Conservation (phyloP, 2,888 invertebrate species). For the Habroteleia sp. region DNA sequence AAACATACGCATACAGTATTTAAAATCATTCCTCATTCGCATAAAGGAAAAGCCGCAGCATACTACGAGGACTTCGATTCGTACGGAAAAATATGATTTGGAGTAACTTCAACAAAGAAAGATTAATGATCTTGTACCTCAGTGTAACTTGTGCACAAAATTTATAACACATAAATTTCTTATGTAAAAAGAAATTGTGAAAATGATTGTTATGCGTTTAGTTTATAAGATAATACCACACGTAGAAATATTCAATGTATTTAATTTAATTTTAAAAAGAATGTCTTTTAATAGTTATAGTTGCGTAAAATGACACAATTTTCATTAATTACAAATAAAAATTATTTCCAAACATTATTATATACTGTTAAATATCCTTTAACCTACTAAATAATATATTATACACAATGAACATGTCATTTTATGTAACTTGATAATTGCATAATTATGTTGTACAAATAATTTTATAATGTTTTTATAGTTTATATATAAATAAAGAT, state of each 20-base stretch:
- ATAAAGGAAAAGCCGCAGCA: slow-evolving; percentile 69
- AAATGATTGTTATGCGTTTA: too few species aligned
- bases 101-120: neutral
- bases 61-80: slow-evolving; percentile 62
- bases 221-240: too few species aligned
- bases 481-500: slow-evolving; percentile 14
- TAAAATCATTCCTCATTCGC: slow-evolving; percentile 85
- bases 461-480: slow-evolving; percentile 14
- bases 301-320: neutral
- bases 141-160: slow-evolving; percentile 23
- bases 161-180: neutral
- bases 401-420: neutral
- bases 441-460: neutral
- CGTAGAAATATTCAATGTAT: too few species aligned
- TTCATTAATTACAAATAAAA: too few species aligned
- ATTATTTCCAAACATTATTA: too few species aligned
- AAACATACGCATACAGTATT: slow-evolving; percentile 88
- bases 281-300: too few species aligned
- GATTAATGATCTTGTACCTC: too few species aligned
- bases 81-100: slow-evolving; percentile 36
- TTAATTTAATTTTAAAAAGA: too few species aligned
- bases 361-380: too few species aligned
- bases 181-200: neutral
- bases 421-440: neutral
- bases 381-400: too few species aligned